A percentile compares a stretch with the other conserved stretches of the same genome.
These are phyloP conservation scores for Peromyscus californicus DNA, from an alignment of 2,113 vertebrate species.

Conservation along the genomic window DNA sequence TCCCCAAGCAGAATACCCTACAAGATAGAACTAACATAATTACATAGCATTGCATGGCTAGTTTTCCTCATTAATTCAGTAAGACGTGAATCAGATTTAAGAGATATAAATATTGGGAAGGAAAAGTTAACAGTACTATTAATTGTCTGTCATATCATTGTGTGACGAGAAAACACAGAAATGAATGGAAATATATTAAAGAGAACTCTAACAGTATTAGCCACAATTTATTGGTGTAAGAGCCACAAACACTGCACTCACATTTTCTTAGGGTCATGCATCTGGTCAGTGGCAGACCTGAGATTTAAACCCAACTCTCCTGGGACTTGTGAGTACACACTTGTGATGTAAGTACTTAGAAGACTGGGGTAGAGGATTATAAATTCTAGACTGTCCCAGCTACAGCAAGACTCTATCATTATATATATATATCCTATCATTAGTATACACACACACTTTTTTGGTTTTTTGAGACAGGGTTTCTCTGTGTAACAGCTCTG, in stretches of 20 bases:
- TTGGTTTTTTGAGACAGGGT: no score
- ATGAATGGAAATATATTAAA: slow-evolving; percentile 25
- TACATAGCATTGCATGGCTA: not conserved
- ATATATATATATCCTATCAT: no score
- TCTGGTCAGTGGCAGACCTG: not conserved
- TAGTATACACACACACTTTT: no score
- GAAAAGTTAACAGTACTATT: slow-evolving; percentile 5
- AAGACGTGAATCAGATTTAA: slow-evolving; percentile 35
- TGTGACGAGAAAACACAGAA: not conserved
- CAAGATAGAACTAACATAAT: not conserved
- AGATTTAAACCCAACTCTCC: not conserved
- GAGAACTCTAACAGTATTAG: not conserved
- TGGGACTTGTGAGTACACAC: not conserved
- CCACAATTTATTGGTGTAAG: not conserved
- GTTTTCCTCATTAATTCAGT: slow-evolving; percentile 20
- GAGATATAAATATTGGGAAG: slow-evolving; percentile 19
- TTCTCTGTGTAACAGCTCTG: no score
- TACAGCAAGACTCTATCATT: not conserved
- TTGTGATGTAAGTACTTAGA: not conserved
- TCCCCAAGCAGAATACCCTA: slow-evolving; percentile 34
- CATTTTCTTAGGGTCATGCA: not conserved
- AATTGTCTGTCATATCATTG: not conserved
- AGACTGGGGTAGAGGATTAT: not conserved
- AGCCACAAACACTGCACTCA: not conserved
- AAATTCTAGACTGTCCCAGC: not conserved